These are phyloP conservation scores for Calameuta idolon DNA, from an alignment of 2,888 invertebrate genomes.

Conservation along the genomic window DNA sequence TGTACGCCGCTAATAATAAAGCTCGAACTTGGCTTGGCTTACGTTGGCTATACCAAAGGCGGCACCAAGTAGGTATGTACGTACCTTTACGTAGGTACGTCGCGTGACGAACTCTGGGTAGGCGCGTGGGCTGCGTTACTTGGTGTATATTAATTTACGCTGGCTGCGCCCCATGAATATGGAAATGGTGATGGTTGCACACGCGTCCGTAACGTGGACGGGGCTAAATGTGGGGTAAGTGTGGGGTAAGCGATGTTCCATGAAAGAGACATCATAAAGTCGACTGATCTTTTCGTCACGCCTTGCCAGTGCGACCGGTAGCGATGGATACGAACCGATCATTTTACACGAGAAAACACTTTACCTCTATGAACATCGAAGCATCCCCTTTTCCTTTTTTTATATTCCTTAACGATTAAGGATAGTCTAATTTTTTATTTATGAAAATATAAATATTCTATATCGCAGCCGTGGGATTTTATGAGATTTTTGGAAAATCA, in stretches of 20 bases:
- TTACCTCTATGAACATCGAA: neutral
- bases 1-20: constrained; percentile 5
- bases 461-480: neutral
- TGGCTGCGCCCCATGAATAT: constrained; percentile 31
- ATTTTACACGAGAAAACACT: neutral
- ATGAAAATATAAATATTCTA: neutral
- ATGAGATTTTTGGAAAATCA: neutral
- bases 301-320: neutral
- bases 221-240: neutral
- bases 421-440: neutral
- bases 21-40: neutral
- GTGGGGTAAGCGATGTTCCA: constrained; percentile 2
- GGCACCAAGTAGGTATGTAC: neutral
- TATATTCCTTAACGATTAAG: neutral
- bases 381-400: neutral
- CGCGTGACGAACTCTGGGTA: constrained; percentile 23
- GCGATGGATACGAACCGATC: neutral
- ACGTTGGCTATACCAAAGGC: neutral
- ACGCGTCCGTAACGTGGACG: constrained; percentile 11
- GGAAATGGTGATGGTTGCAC: constrained; percentile 29
- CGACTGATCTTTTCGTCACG: neutral
- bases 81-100: constrained; percentile 6
- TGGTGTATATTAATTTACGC: constrained; percentile 32
- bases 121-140: constrained; percentile 29
- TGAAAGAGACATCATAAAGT: neutral